Base-by-base conservation (phyloP, 2,797 vertebrate species). In the Lithobates pipiens region DNA sequence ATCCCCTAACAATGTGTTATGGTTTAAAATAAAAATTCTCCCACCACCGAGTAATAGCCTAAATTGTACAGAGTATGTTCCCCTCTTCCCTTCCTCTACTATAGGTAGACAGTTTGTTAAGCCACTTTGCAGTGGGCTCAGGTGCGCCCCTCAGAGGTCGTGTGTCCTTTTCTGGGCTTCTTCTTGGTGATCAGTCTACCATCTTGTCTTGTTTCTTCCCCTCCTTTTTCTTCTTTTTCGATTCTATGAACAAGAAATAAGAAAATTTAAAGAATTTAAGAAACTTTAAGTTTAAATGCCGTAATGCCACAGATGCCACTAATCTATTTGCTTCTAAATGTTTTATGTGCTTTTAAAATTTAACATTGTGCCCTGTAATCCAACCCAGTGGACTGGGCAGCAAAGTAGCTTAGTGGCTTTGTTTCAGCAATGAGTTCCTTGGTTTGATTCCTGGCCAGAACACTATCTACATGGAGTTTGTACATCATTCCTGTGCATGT, bases 161-260 rank as follows among this genome's bases (percentile, higher is more conserved):
- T 81, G 85, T n/a, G 29, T 67, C 87, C 46, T 72, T 71, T 63
- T 39, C n/a, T 34, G 77, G 77, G 54, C 13, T 27, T 42, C 11
- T 16, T 27, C 10, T 16, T 10, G 5, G 25, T 16, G 82, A 69
- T 91, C 92, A 95, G 89, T 95, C 95, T 91, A 95, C 89, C 92
- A 93, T 93, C 91, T 95, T 95, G 91, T 95, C 95, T 89, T 95
- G 94, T 78, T 95, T 95, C 91, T 95, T 95, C 89, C 93, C 93
- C 91, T 95, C 95, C 91, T 95, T 95, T 94, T 95, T 95, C 93
- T 95, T 95, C 92, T 95, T 95, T 93, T 95, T 95, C 72, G 95
- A 94, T 90, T 95, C 95, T 91, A 92, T 88, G 87, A 88, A 89
- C 88, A 85, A 88, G 72, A 0, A 91, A 89, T 46, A 16, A 75